Percentiles rank a stretch among this genome's conserved stretches.
These are phyloP conservation scores for Acanthisitta chloris DNA, from an alignment of 2,113 vertebrate genomes.

Conservation along the genomic window DNA sequence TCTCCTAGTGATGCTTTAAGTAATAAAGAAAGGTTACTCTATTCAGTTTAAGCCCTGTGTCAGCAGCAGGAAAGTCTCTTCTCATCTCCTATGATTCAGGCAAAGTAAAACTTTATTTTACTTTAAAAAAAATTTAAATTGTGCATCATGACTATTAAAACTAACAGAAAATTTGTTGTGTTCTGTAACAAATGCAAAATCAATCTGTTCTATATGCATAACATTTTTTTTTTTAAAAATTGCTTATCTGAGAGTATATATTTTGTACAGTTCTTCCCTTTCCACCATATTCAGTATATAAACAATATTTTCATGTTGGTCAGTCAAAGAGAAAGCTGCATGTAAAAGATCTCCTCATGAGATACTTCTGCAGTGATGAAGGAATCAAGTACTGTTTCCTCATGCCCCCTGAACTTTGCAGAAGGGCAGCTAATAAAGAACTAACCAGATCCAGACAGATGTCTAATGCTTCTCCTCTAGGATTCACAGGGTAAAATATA, in stretches of 20 bases:
- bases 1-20: neutral
- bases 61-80: constrained; percentile 29
- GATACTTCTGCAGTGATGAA: neutral
- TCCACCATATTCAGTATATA: neutral
- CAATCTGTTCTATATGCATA: neutral
- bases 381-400: neutral
- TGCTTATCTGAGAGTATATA: neutral
- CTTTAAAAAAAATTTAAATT: neutral
- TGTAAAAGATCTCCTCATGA: neutral
- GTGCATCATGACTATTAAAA: neutral
- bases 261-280: neutral
- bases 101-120: constrained; percentile 59
- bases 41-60: neutral
- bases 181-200: constrained; percentile 31
- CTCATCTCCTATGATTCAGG: constrained; percentile 24
- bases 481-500: neutral
- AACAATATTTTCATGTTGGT: neutral
- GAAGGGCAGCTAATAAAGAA: neutral
- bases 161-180: neutral
- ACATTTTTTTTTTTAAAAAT: neutral
- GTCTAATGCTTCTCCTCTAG: neutral
- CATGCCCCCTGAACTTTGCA: neutral
- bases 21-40: neutral
- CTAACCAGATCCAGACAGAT: neutral
- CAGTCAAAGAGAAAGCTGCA: neutral